Evolutionary conservation across 2,888 invertebrate genomes (phyloP).

Genomic region (Nebria brevicollis): DNA sequence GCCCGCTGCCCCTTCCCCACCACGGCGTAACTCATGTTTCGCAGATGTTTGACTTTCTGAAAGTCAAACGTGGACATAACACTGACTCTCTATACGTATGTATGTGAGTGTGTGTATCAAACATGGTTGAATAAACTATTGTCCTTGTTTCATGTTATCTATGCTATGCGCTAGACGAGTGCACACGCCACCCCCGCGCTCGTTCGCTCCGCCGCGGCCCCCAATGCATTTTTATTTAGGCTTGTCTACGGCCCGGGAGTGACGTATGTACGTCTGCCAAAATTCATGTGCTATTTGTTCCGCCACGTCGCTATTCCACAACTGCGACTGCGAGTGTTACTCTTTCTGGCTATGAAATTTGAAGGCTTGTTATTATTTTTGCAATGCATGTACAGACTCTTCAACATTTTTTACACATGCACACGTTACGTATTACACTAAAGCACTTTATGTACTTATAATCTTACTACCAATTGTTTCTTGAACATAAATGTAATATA

Average conservation of each 20-base stretch:
- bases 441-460: background rate
- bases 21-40: conserved; percentile 6
- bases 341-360: background rate
- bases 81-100: background rate
- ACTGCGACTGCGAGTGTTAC: background rate
- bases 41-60: conserved; percentile 34
- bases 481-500: no score
- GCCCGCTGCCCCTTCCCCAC: background rate
- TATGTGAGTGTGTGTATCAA: conserved; percentile 14
- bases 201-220: background rate
- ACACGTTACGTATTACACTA: background rate
- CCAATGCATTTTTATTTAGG: conserved; percentile 8
- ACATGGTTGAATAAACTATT: conserved; percentile 47
- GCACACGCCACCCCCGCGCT: conserved; percentile 5
- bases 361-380: background rate
- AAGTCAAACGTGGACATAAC: conserved; percentile 36
- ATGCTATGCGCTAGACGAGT: conserved; percentile 24
- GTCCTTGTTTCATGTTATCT: conserved; percentile 38
- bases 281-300: background rate
- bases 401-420: background rate
- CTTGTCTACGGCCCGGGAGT: conserved; percentile 3
- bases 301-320: background rate
- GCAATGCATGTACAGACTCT: background rate
- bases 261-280: conserved; percentile 3
- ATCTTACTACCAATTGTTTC: no score